Percentiles rank a stretch among this genome's conserved stretches.
Evolutionary conservation across 2,888 invertebrate species (phyloP).

Genomic region (Bedellia somnulentella): DNA sequence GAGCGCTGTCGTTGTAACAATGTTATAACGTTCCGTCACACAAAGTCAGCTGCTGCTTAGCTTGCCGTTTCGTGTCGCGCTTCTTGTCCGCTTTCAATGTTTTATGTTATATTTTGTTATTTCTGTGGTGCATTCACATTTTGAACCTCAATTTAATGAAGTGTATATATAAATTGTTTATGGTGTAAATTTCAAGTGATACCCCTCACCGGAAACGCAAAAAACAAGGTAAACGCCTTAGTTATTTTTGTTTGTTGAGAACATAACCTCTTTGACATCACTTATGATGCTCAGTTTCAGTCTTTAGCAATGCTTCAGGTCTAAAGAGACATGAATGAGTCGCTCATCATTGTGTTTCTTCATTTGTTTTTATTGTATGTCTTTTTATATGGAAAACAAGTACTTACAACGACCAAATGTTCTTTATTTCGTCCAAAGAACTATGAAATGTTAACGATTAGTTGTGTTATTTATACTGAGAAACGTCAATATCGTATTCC

Average conservation of each 20-base stretch:
- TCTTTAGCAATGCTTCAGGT: too few species aligned
- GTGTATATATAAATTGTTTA: too few species aligned
- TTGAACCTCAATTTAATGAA: constrained; percentile 17
- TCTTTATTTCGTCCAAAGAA: too few species aligned
- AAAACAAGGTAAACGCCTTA: constrained; percentile 57
- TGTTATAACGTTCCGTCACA: not conserved
- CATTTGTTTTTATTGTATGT: too few species aligned
- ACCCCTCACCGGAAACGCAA: constrained; percentile 32
- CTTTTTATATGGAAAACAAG: too few species aligned
- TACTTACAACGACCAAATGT: too few species aligned
- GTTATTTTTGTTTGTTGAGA: constrained; percentile 57
- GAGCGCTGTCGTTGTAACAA: not conserved
- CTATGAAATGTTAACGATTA: too few species aligned
- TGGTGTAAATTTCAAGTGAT: constrained; percentile 46
- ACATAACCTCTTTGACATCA: constrained; percentile 55
- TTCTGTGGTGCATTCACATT: constrained; percentile 57
- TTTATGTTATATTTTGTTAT: constrained; percentile 62
- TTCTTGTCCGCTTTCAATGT: constrained; percentile 63
- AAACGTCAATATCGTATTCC: too few species aligned
- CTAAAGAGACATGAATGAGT: too few species aligned
- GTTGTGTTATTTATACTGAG: too few species aligned
- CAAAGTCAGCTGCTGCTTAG: constrained; percentile 71
- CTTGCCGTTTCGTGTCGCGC: constrained; percentile 68
- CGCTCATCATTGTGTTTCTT: too few species aligned
- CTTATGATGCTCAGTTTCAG: constrained; percentile 37